Conservation (phyloP, 2,888 invertebrate genomes). For the Caenorhabditis imperialis region DNA sequence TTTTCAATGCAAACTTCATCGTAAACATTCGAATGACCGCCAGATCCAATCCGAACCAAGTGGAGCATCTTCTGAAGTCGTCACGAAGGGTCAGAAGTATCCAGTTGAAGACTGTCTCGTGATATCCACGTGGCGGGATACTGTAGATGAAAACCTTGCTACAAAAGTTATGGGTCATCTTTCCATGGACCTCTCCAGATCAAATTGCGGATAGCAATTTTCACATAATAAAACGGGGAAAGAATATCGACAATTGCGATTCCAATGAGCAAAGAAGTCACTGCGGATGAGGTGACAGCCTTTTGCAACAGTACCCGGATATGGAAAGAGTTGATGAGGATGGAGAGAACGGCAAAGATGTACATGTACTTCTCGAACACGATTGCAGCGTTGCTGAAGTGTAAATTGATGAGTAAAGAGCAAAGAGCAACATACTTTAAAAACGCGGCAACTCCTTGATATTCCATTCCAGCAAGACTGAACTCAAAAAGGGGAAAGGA, state of each 20-base stretch:
- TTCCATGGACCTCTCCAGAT: too few relatives aligned
- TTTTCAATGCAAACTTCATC: conserved; percentile 13
- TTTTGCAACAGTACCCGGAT: conserved; percentile 2
- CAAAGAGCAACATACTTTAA: too few relatives aligned
- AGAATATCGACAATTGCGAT: conserved; percentile 32
- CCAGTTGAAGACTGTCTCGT: background rate
- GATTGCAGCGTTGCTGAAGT: too few relatives aligned
- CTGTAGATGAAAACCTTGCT: too few relatives aligned
- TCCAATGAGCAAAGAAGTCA: conserved; percentile 30
- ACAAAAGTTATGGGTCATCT: too few relatives aligned
- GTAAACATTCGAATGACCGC: conserved; percentile 12
- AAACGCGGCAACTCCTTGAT: too few relatives aligned
- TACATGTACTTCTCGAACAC: too few relatives aligned
- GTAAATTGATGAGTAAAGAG: too few relatives aligned
- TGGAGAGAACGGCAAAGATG: conserved; percentile 3
- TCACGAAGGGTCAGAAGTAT: conserved; percentile 2
- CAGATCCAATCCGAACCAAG: conserved; percentile 16
- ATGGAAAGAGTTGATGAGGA: conserved; percentile 18
- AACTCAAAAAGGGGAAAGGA: background rate
- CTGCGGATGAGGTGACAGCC: conserved; percentile 19
- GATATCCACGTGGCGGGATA: conserved; percentile 1
- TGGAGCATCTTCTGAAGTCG: conserved; percentile 31
- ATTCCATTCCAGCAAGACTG: too few relatives aligned
- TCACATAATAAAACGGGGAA: conserved; percentile 18
- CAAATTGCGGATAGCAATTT: conserved; percentile 4